These are phyloP conservation scores for Caenorhabditis plicata DNA, from an alignment of 2,888 invertebrate species.

Conservation along the genomic window DNA sequence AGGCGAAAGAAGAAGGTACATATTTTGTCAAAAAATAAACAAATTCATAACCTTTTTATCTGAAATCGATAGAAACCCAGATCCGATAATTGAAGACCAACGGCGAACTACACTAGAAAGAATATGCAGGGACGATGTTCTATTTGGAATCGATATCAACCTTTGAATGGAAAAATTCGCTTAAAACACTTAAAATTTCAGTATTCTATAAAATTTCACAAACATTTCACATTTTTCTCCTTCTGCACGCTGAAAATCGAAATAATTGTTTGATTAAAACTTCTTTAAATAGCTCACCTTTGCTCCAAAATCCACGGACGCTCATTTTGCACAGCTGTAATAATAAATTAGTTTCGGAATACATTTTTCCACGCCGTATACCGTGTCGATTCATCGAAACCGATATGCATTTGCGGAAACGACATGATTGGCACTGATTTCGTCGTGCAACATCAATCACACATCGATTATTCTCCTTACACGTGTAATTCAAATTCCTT, in stretches of 20 bases:
- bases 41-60: conserved; percentile 7
- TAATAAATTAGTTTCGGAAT: too few species aligned
- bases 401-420: conserved; percentile 71
- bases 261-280: too few species aligned
- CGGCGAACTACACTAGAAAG: conserved; percentile 12
- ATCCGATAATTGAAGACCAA: conserved; percentile 15
- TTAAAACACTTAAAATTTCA: too few species aligned
- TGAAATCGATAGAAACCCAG: conserved; percentile 7
- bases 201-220: too few species aligned
- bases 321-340: conserved; percentile 32
- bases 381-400: conserved; percentile 48
- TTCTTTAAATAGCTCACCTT: not conserved
- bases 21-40: too few species aligned
- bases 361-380: not conserved
- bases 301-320: conserved; percentile 1
- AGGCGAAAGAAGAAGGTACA: too few species aligned
- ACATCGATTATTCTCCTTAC: conserved; percentile 85
- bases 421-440: conserved; percentile 91
- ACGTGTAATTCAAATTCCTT: conserved; percentile 67
- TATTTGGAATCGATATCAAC: not conserved
- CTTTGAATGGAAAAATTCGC: not conserved
- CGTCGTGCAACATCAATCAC: conserved; percentile 86
- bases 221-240: not conserved
- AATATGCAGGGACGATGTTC: too few species aligned
- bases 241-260: not conserved